A percentile compares a stretch with the other conserved stretches of the same genome.
These are phyloP conservation scores for Lasioglossum lativentre DNA, from an alignment of 2,888 invertebrate genomes.

Conservation along the genomic window DNA sequence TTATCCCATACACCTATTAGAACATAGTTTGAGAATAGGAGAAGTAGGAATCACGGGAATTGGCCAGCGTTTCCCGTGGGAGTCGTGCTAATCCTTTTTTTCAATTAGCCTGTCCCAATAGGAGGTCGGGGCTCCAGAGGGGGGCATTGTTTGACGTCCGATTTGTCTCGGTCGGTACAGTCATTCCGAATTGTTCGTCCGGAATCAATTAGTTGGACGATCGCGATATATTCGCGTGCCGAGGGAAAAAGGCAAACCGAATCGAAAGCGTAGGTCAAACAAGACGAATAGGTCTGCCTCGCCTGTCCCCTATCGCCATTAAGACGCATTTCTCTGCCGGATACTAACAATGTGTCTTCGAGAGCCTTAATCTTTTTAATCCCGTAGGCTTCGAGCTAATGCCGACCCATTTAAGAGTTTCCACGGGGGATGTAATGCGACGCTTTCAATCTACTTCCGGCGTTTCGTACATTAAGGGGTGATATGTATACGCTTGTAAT, in stretches of 20 bases:
- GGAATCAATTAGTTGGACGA: slow-evolving; percentile 32
- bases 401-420: slow-evolving; percentile 13
- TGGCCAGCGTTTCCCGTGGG: background rate
- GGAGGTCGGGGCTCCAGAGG: background rate
- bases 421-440: background rate
- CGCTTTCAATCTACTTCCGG: background rate
- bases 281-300: background rate
- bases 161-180: slow-evolving; percentile 41
- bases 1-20: background rate
- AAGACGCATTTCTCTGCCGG: slow-evolving; percentile 7
- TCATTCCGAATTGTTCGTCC: slow-evolving; percentile 27
- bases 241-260: background rate
- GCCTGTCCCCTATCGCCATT: background rate
- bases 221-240: slow-evolving; percentile 41
- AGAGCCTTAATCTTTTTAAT: slow-evolving; percentile 32
- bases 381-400: slow-evolving; percentile 11
- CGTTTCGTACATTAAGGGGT: no score
- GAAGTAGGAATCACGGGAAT: background rate
- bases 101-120: slow-evolving; percentile 6
- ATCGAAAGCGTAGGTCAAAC: background rate
- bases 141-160: slow-evolving; percentile 4
- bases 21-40: background rate
- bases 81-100: background rate
- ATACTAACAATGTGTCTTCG: slow-evolving; percentile 21
- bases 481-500: no score